Percentiles rank a stretch among this genome's conserved stretches.
Conservation (phyloP, 2,888 invertebrate species). For the Caenorhabditis imperialis region DNA sequence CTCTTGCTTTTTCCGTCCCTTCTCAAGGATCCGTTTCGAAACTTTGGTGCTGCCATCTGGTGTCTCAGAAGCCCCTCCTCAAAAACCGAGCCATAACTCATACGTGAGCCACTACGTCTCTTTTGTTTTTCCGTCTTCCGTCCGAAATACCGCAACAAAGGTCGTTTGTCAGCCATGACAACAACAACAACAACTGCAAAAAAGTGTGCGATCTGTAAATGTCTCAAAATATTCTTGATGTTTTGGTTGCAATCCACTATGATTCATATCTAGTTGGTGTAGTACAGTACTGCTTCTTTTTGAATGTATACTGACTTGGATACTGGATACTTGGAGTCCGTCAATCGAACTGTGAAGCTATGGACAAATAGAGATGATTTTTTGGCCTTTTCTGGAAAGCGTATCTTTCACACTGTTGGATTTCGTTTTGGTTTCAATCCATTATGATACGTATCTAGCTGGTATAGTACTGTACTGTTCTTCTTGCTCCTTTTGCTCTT, state of each 20-base stretch:
- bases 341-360: too few relatives aligned
- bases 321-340: too few relatives aligned
- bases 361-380: too few relatives aligned
- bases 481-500: too few relatives aligned
- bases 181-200: background rate
- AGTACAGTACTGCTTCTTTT: too few relatives aligned
- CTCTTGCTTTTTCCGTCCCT: background rate
- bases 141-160: constrained; percentile 18
- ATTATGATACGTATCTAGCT: too few relatives aligned
- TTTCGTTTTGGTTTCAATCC: too few relatives aligned
- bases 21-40: background rate
- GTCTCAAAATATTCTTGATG: constrained; percentile 1
- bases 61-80: constrained; percentile 1
- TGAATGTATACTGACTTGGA: too few relatives aligned
- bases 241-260: too few relatives aligned
- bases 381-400: too few relatives aligned
- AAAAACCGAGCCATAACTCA: constrained; percentile 18
- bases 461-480: too few relatives aligned
- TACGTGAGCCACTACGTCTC: constrained; percentile 12
- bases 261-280: constrained; percentile 27
- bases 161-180: constrained; percentile 6
- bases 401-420: too few relatives aligned
- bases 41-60: background rate
- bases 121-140: constrained; percentile 4
- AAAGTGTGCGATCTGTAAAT: background rate